Conservation (phyloP, 2,113 vertebrate genomes). For the Crotalus viridis region DNA sequence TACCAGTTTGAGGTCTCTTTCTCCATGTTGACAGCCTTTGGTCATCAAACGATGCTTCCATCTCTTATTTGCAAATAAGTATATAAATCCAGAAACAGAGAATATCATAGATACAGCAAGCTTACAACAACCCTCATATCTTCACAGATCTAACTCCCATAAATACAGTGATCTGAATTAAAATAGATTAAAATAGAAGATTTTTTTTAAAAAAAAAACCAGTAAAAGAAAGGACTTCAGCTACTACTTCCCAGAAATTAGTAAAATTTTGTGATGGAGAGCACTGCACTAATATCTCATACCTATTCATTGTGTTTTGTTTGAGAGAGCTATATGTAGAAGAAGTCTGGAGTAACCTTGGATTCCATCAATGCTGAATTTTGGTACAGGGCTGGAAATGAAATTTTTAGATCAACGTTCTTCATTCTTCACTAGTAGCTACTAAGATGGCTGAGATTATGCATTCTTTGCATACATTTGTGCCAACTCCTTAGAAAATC, state of each 20-base stretch:
- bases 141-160: neutral
- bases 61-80: neutral
- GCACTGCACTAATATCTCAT: neutral
- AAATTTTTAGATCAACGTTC: neutral
- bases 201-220: neutral
- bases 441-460: neutral
- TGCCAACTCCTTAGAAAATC: neutral
- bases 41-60: neutral
- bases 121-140: neutral
- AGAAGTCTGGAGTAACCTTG: neutral
- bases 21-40: neutral
- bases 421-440: neutral
- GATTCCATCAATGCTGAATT: neutral
- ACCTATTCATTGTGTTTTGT: neutral
- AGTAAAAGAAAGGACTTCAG: neutral
- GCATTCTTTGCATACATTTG: neutral
- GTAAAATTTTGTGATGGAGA: neutral
- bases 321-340: neutral
- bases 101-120: neutral
- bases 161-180: neutral
- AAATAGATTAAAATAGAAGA: neutral
- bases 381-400: neutral
- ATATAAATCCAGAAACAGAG: neutral
- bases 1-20: neutral
- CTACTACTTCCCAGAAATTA: too few species aligned